These are phyloP conservation scores for Montifringilla adamsi DNA, from an alignment of 2,113 vertebrate genomes.

Conservation along the genomic window DNA sequence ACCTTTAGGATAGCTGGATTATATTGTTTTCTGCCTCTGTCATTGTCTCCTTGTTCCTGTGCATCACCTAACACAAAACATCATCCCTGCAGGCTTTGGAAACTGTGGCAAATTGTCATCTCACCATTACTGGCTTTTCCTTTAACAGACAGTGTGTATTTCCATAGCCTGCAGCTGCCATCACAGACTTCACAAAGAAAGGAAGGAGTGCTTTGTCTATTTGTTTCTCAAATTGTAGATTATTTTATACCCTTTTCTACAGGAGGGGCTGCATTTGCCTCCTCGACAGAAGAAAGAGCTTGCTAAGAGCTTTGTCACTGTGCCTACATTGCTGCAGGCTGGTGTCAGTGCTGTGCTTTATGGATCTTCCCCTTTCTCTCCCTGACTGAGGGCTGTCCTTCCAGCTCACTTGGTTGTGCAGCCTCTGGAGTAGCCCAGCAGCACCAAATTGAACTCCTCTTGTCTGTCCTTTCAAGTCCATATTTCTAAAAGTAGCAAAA, in stretches of 20 bases:
- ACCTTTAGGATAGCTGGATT: neutral
- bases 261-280: neutral
- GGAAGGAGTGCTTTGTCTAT: neutral
- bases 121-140: neutral
- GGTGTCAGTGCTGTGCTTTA: neutral
- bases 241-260: neutral
- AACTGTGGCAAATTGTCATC: constrained; percentile 1
- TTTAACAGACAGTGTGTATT: constrained; percentile 10
- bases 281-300: neutral
- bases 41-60: neutral
- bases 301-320: neutral
- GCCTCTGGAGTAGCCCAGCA: neutral
- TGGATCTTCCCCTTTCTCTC: neutral
- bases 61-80: constrained; percentile 29
- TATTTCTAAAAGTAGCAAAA: neutral
- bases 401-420: neutral
- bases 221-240: neutral
- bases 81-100: constrained; percentile 5
- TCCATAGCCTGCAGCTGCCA: constrained; percentile 33
- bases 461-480: neutral
- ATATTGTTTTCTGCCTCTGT: neutral
- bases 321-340: neutral
- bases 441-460: neutral
- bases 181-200: neutral
- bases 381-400: neutral